Percentiles rank a stretch among this genome's conserved stretches.
Evolutionary conservation across 2,888 invertebrate species (phyloP).

Genomic region (Blera fallax): DNA sequence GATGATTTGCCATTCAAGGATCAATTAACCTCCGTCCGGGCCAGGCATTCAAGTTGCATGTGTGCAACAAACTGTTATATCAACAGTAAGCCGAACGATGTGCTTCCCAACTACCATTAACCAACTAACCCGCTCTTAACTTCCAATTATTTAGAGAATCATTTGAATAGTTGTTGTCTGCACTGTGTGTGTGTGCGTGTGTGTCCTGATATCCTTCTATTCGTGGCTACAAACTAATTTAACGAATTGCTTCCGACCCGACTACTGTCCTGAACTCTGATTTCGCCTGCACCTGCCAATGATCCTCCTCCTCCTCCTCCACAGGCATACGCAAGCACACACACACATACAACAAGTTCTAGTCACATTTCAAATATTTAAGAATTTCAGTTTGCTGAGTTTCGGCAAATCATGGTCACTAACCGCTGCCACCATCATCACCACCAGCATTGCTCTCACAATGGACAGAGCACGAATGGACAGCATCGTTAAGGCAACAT

Average conservation of each 20-base stretch:
- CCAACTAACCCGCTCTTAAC: conserved; percentile 40
- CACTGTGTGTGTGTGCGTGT: conserved; percentile 9
- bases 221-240: conserved; percentile 60
- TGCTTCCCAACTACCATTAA: conserved; percentile 11
- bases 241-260: conserved; percentile 54
- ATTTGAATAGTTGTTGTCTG: conserved; percentile 43
- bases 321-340: not conserved
- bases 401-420: conserved; percentile 62
- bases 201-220: not conserved
- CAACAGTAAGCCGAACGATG: conserved; percentile 7
- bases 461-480: conserved; percentile 45
- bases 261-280: not conserved
- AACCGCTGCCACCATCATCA: conserved; percentile 54
- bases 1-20: conserved; percentile 22
- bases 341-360: too few relatives aligned
- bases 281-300: not conserved
- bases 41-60: too few relatives aligned
- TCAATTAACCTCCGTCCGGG: conserved; percentile 27
- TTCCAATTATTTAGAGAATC: conserved; percentile 61
- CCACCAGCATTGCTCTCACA: conserved; percentile 30
- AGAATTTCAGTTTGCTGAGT: conserved; percentile 58
- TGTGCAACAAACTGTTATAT: conserved; percentile 34
- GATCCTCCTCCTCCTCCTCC: too few relatives aligned
- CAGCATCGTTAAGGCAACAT: conserved; percentile 62
- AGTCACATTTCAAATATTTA: conserved; percentile 65